Percentiles rank a stretch among this genome's conserved stretches.
phyloP scores from a whole-genome alignment of 2,113 vertebrate genomes.

The Etia nguti region DNA sequence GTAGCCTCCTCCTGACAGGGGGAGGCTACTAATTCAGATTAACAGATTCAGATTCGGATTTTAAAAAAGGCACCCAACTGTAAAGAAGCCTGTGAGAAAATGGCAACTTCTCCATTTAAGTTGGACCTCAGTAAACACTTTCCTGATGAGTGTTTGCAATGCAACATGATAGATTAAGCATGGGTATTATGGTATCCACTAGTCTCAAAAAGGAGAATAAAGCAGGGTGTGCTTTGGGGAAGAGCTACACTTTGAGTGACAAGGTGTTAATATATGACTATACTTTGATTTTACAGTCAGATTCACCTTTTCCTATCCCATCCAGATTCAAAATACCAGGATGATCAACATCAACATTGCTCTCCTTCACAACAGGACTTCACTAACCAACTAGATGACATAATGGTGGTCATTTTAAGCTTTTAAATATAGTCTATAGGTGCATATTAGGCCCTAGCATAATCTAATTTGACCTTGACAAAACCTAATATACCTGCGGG shows the following conservation, averaged over 20 bases:
- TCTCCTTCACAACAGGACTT: background rate
- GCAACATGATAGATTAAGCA: background rate
- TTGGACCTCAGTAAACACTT: background rate
- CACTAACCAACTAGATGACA: background rate
- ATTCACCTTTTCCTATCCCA: background rate
- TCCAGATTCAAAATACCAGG: background rate
- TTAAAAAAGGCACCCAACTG: background rate
- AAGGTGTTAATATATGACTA: background rate
- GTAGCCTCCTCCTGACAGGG: background rate
- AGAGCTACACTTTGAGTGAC: background rate
- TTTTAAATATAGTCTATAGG: background rate
- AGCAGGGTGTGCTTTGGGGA: background rate
- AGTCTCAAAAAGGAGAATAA: background rate
- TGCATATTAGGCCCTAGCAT: background rate
- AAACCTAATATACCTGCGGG: background rate
- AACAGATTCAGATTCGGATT: too few relatives aligned
- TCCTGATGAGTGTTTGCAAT: background rate
- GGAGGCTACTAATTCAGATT: background rate
- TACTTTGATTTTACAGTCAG: background rate
- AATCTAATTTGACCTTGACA: background rate
- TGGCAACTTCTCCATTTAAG: accelerated
- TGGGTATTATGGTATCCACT: accelerated
- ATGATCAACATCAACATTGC: background rate
- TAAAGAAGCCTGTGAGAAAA: background rate
- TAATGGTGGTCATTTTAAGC: background rate